A percentile compares a stretch with the other conserved stretches of the same genome.
These are phyloP conservation scores for Drosophila cyrtoloma DNA, from an alignment of 2,888 invertebrate species.

Conservation along the genomic window DNA sequence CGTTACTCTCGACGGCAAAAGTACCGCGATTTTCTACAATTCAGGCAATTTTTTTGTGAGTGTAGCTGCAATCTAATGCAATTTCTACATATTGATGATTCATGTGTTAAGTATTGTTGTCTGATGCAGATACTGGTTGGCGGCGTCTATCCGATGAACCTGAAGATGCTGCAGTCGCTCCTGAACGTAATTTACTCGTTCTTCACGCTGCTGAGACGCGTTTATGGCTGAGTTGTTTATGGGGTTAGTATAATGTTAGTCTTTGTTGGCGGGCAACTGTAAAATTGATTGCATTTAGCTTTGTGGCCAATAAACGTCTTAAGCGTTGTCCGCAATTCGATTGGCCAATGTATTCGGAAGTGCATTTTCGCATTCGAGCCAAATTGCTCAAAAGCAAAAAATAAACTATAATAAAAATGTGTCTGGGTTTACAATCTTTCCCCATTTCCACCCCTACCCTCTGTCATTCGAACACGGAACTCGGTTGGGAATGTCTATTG, in stretches of 20 bases:
- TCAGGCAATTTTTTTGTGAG: neutral
- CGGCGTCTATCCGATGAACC: slow-evolving; percentile 79
- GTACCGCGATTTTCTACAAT: neutral
- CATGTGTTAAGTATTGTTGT: slow-evolving; percentile 17
- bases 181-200: slow-evolving; percentile 79
- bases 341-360: slow-evolving; percentile 43
- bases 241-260: slow-evolving; percentile 9
- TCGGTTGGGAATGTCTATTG: slow-evolving; percentile 24
- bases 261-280: slow-evolving; percentile 34
- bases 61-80: neutral
- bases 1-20: neutral
- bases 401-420: slow-evolving; percentile 79
- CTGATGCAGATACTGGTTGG: slow-evolving; percentile 76
- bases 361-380: slow-evolving; percentile 39
- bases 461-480: neutral
- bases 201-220: slow-evolving; percentile 75
- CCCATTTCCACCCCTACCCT: neutral
- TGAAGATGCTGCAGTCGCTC: slow-evolving; percentile 78
- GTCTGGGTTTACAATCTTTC: slow-evolving; percentile 35
- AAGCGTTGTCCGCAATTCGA: slow-evolving; percentile 47
- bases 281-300: slow-evolving; percentile 76
- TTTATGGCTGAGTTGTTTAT: slow-evolving; percentile 73
- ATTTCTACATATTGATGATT: slow-evolving; percentile 11
- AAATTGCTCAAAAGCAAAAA: slow-evolving; percentile 36
- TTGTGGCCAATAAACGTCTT: slow-evolving; percentile 65